Percentiles rank a stretch among this genome's conserved stretches.
phyloP scores from a whole-genome alignment of 2,888 invertebrate species.

The Limnephilus auricula region DNA sequence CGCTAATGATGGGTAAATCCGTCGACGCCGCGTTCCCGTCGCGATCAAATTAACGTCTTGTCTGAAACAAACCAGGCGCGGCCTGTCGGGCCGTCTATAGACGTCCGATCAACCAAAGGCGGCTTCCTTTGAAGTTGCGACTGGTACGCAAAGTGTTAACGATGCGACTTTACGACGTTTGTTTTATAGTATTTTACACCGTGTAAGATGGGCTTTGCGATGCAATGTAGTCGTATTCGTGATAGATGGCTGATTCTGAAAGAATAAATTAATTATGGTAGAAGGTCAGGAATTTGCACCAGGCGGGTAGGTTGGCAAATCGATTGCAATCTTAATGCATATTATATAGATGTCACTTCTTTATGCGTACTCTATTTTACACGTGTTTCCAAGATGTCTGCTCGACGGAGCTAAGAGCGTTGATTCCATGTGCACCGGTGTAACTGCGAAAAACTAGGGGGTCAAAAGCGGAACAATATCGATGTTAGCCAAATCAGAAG shows the following conservation, averaged over 20 bases:
- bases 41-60: conserved; percentile 23
- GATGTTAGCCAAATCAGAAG: too few relatives aligned
- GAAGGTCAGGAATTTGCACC: background rate
- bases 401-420: background rate
- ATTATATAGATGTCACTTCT: too few relatives aligned
- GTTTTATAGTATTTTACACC: conserved; percentile 13
- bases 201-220: background rate
- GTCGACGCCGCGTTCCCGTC: background rate
- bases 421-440: too few relatives aligned
- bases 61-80: conserved; percentile 29
- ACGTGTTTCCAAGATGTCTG: background rate
- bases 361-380: background rate
- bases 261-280: background rate
- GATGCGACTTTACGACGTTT: conserved; percentile 27
- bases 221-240: background rate
- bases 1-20: background rate
- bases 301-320: background rate
- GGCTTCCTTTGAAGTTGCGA: conserved; percentile 29
- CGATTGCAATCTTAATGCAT: background rate
- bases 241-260: background rate
- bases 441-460: too few relatives aligned
- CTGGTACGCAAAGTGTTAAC: conserved; percentile 19
- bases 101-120: conserved; percentile 15
- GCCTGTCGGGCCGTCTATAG: background rate
- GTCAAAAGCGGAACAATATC: too few relatives aligned